phyloP scores from a whole-genome alignment of 1,140 invertebrate genomes.

The Diorhabda elongata region DNA sequence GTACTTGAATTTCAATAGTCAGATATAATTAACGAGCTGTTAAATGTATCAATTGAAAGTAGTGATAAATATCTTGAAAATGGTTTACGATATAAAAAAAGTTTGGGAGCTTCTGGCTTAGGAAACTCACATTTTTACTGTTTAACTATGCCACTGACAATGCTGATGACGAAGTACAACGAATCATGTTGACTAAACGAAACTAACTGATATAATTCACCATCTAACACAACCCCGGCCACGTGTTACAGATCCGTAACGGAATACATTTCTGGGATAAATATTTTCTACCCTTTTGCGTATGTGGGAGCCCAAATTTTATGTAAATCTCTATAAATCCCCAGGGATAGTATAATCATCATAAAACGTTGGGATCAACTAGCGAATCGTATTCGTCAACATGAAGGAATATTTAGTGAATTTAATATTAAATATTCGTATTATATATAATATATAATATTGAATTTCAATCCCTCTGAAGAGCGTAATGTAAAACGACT shows the following conservation, averaged over 20 bases:
- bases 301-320: conserved; percentile 17
- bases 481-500: too few species aligned
- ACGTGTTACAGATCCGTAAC: conserved; percentile 22
- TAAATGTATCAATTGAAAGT: too few species aligned
- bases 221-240: conserved; percentile 5
- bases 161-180: neutral
- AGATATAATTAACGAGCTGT: too few species aligned
- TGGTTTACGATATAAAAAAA: too few species aligned
- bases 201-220: neutral
- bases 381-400: neutral
- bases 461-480: too few species aligned
- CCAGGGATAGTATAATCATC: neutral
- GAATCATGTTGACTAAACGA: conserved; percentile 18
- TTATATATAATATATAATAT: too few species aligned
- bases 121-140: too few species aligned
- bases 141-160: neutral
- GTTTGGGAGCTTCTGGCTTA: too few species aligned
- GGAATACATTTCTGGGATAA: conserved; percentile 14
- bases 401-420: neutral
- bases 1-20: too few species aligned
- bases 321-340: conserved; percentile 6
- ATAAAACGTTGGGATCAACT: neutral
- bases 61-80: too few species aligned
- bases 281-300: neutral
- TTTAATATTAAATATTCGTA: neutral